Evolutionary conservation across 1,140 invertebrate genomes (phyloP).

Genomic region (Varroa destructor): DNA sequence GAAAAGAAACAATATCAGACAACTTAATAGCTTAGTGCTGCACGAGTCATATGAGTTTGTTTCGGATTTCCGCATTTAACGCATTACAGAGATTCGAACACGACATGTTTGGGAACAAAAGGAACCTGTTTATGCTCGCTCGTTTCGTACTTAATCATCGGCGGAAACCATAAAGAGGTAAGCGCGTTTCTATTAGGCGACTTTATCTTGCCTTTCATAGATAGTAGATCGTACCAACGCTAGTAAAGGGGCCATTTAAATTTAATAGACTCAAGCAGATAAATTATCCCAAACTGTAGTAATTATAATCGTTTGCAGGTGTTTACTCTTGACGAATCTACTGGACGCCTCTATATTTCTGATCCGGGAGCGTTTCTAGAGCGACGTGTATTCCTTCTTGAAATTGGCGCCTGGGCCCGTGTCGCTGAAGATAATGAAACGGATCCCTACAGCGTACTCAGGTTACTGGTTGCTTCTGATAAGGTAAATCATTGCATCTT

Average conservation of each 20-base stretch:
- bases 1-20: not conserved
- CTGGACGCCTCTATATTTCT: conserved; percentile 9
- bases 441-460: conserved; percentile 16
- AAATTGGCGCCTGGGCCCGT: conserved; percentile 8
- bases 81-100: conserved; percentile 9
- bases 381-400: conserved; percentile 7
- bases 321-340: conserved; percentile 7
- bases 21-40: not conserved
- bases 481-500: not conserved
- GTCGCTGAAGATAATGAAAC: conserved; percentile 1
- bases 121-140: conserved; percentile 1
- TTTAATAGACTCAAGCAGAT: not conserved
- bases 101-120: not conserved
- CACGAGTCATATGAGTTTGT: not conserved
- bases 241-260: not conserved
- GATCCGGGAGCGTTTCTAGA: conserved; percentile 1
- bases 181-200: not conserved
- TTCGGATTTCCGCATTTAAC: not conserved
- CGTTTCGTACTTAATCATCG: conserved; percentile 4
- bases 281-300: not conserved
- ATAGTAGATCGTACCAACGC: not conserved
- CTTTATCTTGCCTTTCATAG: not conserved
- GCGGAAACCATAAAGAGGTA: conserved; percentile 22
- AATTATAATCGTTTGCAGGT: not conserved
- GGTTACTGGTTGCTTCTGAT: conserved; percentile 1